Base-by-base conservation (phyloP, 1,140 invertebrate species). In the Acyrthosiphon pisum region DNA sequence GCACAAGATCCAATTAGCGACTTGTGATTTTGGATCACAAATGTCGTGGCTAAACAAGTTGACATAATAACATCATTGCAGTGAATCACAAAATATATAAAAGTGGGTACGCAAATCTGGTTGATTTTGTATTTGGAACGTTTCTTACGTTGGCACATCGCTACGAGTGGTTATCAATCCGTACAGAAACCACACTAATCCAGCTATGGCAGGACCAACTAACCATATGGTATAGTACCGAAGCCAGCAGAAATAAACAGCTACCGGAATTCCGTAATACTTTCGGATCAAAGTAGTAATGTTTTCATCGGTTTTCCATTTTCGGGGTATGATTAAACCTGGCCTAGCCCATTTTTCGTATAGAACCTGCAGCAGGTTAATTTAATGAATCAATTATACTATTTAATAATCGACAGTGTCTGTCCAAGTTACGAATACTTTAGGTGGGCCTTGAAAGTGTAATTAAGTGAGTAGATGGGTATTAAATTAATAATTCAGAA, bases 181-280 rank as follows among this genome's bases (percentile, higher is more conserved):
- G 23, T 93, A 93, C 6, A 93, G 37, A 22, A 93, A 93, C 91
- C 91, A 93, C 2, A 22, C 48, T 11, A 93, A 37, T 8, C 91
- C 91, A 35, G 81, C 91, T 56, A 93, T 93, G n/a, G 91, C 91
- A 23, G 91, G 91, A 41, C 91, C 91, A 2, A 93, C 81, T 30
- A 93, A 68, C 91, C 91, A 93, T 41, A 93, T 2, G 2, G 91
- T 93, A 48, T 93, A 93, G 76, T 84, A 93, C 23, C 91, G 76
- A 53, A 93, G 91, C 91, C 91, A 93, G 41, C 81, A 53, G 11
- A 93, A 93, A 56, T 93, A 93, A 41, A 93, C 91, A 7, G 91
- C 91, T 22, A 93, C 91, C 3, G 91, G 91, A 37, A 83, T 84
- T 7, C 91, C 91, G 35, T 93, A 93, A 56, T 93, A 93, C 14